Evolutionary conservation across 2,888 invertebrate species (phyloP), one percentile per base, ranked within the genome.

Genomic region (Drosophila imparisetae): DNA sequence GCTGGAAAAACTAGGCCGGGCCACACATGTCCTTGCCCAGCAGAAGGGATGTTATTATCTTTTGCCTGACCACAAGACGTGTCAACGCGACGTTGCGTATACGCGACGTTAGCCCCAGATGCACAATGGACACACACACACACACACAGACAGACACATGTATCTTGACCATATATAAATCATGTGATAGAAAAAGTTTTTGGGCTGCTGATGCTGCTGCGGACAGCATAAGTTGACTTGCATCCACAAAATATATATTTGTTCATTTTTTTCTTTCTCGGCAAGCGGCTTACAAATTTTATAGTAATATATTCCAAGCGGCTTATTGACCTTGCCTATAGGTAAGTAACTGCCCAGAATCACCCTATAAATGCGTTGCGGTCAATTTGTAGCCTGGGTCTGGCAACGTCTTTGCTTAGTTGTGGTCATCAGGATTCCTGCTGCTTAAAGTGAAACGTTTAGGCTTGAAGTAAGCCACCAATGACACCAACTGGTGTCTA

Each of bases 1-100:
- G 57, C 5, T 62, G 66, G 60, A 72, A 67, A 75, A 72, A 66
- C 69, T 67, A 58, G 66, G 42, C 50, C 38, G 61, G 40, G 42
- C n/a, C 55, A 38, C 67, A 40, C 60, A 53, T 53, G 30, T 36
- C 30, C 38, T 29, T n/a, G 40, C 29, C 42, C 18, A 38, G 36
- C 45, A 38, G 57, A 62, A 61, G 36, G 66, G 54, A 59, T 78
- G 67, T 83, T 89, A 86, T 86, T 86, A 86, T 89, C 85, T 86
- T 80, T 72, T 68, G 86, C 81, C 69, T 71, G 84, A 89, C 89
- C 85, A 49, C 87, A 85, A 75, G 72, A 89, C 87, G 85, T 89
- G 85, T 89, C 85, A 86, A 81, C 80, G 66, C 73, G 53, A 48
- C 59, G 71, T 72, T 75, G 59, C 69, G 68, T 65, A 80, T 77